Base-by-base conservation (phyloP, 2,797 vertebrate species). In the Eospalax fontanierii region DNA sequence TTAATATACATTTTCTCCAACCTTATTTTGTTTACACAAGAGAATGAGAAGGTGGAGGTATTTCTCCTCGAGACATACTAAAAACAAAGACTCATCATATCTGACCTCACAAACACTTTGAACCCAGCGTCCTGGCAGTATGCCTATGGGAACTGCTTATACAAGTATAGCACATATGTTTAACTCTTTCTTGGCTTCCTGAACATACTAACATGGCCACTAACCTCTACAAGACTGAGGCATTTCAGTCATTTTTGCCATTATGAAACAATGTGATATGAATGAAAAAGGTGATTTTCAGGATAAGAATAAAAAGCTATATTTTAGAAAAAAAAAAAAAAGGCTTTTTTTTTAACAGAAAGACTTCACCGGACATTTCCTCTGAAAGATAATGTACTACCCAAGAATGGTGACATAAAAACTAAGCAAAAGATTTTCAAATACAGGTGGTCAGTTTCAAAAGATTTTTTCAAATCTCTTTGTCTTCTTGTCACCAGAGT, bases 221-320 rank as follows among this genome's bases (percentile, higher is more conserved):
- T 38, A 75, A n/a, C 24, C 18, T 38, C 78, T 57, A 11, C 16
- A 35, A 3, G 5, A 24, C 59, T 46, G 6, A 84, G 81, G 22
- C 19, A 10, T 88, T 88, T 84, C 30, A 54, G 65, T 90, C 66
- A 54, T 85, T 18, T 70, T 40, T 68, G 28, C 43, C 79, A 33
- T 89, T 40, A 66, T 73, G 46, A 95, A 82, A 61, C 91, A 89
- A 71, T 4, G n/a, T 75, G 74, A 33, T 91, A 24, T 61, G 63
- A 93, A 57, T 82, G 80, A 91, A 63, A 91, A 86, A 12, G 22
- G 28, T 21, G 57, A 65, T 78, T 95, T 89, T 89, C 43, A 82
- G 81, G 80, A 73, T 54, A 50, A 78, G 38, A 93, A 75, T 93
- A 74, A 78, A 82, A 93, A 70, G 33, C 46, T 11, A n/a, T n/a